phyloP scores from a whole-genome alignment of 2,888 invertebrate species.

The Masnerella sp. region DNA sequence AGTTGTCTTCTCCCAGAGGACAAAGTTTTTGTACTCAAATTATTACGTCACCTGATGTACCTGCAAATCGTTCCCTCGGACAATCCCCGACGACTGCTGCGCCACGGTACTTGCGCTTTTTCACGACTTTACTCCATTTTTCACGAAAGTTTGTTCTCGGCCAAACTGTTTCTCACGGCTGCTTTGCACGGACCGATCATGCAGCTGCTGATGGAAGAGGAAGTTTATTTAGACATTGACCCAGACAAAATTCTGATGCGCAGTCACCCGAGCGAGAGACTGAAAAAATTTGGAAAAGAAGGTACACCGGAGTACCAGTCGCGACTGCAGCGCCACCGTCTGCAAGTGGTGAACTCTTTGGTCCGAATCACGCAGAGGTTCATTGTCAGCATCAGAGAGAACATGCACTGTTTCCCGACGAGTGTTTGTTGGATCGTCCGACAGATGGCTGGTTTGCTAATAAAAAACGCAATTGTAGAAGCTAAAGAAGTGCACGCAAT shows the following conservation, averaged over 20 bases:
- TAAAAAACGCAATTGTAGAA: conserved; percentile 80
- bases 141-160: conserved; percentile 92
- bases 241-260: conserved; percentile 88
- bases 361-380: conserved; percentile 89
- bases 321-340: conserved; percentile 88
- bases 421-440: conserved; percentile 93
- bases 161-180: conserved; percentile 94
- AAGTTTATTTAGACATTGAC: conserved; percentile 94
- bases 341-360: conserved; percentile 87
- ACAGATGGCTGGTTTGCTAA: conserved; percentile 86
- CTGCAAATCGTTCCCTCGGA: conserved; percentile 85
- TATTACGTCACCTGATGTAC: conserved; percentile 84
- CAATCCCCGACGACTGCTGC: conserved; percentile 86
- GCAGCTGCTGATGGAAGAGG: conserved; percentile 92
- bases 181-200: conserved; percentile 95
- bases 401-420: conserved; percentile 94
- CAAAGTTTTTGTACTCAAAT: conserved; percentile 82
- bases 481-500: conserved; percentile 83
- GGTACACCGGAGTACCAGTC: conserved; percentile 85
- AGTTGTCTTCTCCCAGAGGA: conserved; percentile 88
- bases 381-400: conserved; percentile 88
- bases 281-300: conserved; percentile 88
- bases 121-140: conserved; percentile 91
- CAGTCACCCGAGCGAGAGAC: conserved; percentile 79
- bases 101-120: conserved; percentile 92